Evolutionary conservation across 2,113 vertebrate genomes (phyloP), one percentile per base, ranked within the genome.

Genomic region (Epinephelus cyanopodus): DNA sequence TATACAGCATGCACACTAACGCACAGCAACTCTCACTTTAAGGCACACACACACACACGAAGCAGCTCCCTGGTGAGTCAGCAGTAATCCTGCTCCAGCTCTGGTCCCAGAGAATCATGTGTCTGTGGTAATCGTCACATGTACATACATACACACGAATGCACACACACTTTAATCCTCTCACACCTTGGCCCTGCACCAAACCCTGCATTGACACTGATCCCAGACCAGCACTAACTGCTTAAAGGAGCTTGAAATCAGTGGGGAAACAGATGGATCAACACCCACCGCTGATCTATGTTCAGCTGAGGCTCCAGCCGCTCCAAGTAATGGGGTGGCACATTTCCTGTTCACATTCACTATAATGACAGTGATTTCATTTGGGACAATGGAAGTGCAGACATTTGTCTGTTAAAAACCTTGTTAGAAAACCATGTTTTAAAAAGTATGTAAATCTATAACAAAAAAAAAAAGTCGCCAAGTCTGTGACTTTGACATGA

Each of bases 31-130:
- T 19, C 23, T 69, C 33, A 23, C 21, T 9, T 54, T 54, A n/a
- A 54, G n/a, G 63, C 23, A 37, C 37, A 67, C 23, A 37, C 37
- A 70, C 4, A 74, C 23, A 50, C 60, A 54, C 8, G 2, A 68
- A 73, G 45, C 23, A 69, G 63, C 76, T 86, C 73, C 78, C 69
- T 18, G n/a, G 83, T 90, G 90, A 88, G 52, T 93, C 90, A 90
- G 89, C 80, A 76, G 68, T 87, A 90, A 91, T 88, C 88, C 68
- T 65, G 60, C 76, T 70, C 29, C 47, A 61, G 81, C 66, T 77
- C 57, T 45, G 74, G 61, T 80, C 53, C 17, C 81, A 52, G 79
- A 62, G 77, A 87, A 76, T 72, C 73, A 54, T 74, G 77, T 48
- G 70, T 77, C 75, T 66, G 77, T 15, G 4, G 68, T 69, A 88